Evolutionary conservation across 2,113 vertebrate genomes (phyloP), one percentile per base, ranked within the genome.

Genomic region (Zosterops japonicus): DNA sequence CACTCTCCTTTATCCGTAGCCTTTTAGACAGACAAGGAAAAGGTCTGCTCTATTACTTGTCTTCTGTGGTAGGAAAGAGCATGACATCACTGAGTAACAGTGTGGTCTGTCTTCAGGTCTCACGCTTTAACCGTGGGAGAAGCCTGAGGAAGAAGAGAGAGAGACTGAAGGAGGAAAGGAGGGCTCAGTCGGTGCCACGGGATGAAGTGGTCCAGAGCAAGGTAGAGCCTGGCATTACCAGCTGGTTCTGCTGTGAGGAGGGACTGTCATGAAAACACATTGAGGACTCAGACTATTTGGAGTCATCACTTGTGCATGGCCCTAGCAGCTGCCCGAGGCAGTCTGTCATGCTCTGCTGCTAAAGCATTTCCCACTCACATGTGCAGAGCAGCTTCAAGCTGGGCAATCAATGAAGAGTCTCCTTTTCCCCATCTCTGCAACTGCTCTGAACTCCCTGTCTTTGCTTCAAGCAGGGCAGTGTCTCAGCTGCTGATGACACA

Each of bases 101-200:
- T 64, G 94, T 94, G 95, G 28, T 96, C 84, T 97, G 83, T 41
- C 84, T 67, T 90, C 95, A 99, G 98, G 98, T 99, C 61, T 98
- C 98, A 22, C 99, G 98, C 89, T 99, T 99, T 89, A 98, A 98
- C 90, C 99, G 99, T 56, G 99, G 99, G 83, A 98, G 99, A 97
- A 99, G 98, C 95, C 98, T 98, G 95, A 98, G 99, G 97, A 99
- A 99, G 97, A 99, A 98, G 95, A 98, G 99, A 81, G 99, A 99
- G 82, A 99, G 97, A 87, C 98, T 99, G 93, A 99, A 99, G 97
- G 98, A 99, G 47, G 99, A 99, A 87, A 98, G 99, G 72, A 96
- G 99, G 90, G 98, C 99, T 67, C 99, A 99, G 98, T 99, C 99
- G 0, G 99, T 99, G n/a, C 99, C 99, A 59, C 98, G 99, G 87